phyloP scores from a whole-genome alignment of 2,888 invertebrate species.

The Macrosiphum euphorbiae region DNA sequence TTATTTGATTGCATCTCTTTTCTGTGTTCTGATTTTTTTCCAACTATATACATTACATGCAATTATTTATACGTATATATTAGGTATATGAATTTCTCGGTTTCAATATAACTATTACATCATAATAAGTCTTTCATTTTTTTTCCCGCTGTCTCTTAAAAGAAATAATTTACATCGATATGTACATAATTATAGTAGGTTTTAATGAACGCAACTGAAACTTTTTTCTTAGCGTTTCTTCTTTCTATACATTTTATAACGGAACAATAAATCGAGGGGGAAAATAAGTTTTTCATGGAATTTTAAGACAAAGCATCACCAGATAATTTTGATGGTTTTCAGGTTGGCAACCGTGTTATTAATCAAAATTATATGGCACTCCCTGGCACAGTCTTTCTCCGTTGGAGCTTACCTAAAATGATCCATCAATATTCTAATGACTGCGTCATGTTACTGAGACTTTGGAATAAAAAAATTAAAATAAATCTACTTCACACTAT shows the following conservation, averaged over 20 bases:
- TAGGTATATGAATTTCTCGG: neutral
- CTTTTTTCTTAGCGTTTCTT: neutral
- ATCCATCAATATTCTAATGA: constrained; percentile 45
- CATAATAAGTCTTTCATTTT: constrained; percentile 8
- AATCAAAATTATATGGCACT: constrained; percentile 35
- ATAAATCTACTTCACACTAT: neutral
- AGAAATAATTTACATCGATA: neutral
- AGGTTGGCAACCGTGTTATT: constrained; percentile 2
- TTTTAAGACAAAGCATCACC: constrained; percentile 25
- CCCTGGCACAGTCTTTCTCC: neutral
- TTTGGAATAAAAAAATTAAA: neutral
- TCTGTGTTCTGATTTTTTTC: neutral
- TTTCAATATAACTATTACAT: constrained; percentile 34
- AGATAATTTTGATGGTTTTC: constrained; percentile 33
- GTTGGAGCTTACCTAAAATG: constrained; percentile 22
- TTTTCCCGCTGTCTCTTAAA: neutral
- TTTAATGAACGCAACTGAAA: constrained; percentile 45
- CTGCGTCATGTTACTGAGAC: neutral
- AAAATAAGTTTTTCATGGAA: neutral
- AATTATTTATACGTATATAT: neutral
- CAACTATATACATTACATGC: neutral
- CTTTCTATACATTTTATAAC: neutral
- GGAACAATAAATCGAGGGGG: neutral
- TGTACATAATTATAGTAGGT: constrained; percentile 24
- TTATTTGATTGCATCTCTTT: neutral